A percentile compares a stretch with the other conserved stretches of the same genome.
These are phyloP conservation scores for Helleia helle DNA, from an alignment of 2,888 invertebrate genomes.

Conservation along the genomic window DNA sequence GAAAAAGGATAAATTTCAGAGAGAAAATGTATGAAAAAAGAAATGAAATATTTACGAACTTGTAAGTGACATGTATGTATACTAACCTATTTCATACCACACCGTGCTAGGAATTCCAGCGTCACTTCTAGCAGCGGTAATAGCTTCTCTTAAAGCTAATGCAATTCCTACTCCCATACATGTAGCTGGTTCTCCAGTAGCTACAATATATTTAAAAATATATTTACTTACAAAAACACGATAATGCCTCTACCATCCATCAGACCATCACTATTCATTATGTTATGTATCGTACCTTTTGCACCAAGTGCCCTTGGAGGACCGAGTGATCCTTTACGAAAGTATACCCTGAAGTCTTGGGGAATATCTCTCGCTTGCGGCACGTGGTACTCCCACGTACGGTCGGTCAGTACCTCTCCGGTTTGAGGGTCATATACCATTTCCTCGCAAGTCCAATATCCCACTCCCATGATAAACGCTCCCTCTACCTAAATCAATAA, in stretches of 20 bases:
- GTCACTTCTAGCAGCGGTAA: conserved; percentile 76
- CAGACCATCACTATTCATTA: not conserved
- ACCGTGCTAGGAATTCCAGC: conserved; percentile 60
- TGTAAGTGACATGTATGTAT: not conserved
- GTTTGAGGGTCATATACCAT: conserved; percentile 68
- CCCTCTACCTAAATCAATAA: conserved; percentile 57
- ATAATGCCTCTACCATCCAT: too few species aligned
- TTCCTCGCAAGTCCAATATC: conserved; percentile 78
- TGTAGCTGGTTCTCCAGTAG: conserved; percentile 65
- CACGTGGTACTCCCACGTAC: conserved; percentile 80
- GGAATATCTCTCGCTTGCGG: conserved; percentile 79
- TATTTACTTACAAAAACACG: not conserved
- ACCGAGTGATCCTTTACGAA: conserved; percentile 73
- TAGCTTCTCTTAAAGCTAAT: conserved; percentile 77
- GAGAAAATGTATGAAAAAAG: too few species aligned
- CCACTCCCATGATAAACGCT: conserved; percentile 77
- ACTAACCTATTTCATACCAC: conserved; percentile 76
- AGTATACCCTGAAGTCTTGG: conserved; percentile 72
- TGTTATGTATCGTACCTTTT: conserved; percentile 43
- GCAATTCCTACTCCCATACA: conserved; percentile 59
- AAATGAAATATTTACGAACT: not conserved
- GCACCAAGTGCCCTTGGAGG: conserved; percentile 71
- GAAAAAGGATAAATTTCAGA: conserved; percentile 17
- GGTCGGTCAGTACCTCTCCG: conserved; percentile 75
- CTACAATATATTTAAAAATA: conserved; percentile 36